phyloP scores from a whole-genome alignment of 2,888 invertebrate species.

The Ormia ochracea region DNA sequence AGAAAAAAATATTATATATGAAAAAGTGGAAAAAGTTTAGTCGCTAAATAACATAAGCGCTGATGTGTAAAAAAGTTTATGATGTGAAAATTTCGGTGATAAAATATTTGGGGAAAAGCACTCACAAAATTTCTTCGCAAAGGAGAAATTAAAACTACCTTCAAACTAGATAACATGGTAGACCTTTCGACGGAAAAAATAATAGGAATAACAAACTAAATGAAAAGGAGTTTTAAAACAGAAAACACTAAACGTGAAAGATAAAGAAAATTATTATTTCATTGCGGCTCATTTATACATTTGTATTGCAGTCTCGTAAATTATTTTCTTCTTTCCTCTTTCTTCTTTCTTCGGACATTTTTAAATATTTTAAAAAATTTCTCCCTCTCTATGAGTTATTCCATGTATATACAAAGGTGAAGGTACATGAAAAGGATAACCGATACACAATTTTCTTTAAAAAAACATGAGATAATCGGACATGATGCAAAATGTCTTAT shows the following conservation, averaged over 20 bases:
- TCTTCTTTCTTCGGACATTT: no score
- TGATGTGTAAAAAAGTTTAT: constrained; percentile 63
- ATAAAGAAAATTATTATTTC: no score
- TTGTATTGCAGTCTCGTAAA: no score
- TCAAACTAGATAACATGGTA: constrained; percentile 28
- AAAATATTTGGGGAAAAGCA: constrained; percentile 43
- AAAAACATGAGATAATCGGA: no score
- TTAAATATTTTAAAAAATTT: no score
- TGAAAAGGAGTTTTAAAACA: constrained; percentile 9
- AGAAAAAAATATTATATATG: constrained; percentile 22
- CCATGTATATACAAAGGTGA: no score
- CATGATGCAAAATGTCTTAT: no score
- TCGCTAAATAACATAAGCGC: constrained; percentile 62
- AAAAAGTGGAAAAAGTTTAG: constrained; percentile 49
- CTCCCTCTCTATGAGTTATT: no score
- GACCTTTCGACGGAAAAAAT: constrained; percentile 31
- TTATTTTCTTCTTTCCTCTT: no score
- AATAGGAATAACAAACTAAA: constrained; percentile 25
- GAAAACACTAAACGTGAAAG: constrained; percentile 25
- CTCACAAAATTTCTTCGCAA: constrained; percentile 15
- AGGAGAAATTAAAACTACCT: constrained; percentile 52
- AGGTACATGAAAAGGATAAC: no score
- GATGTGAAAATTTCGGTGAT: constrained; percentile 63
- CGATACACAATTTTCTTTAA: no score
- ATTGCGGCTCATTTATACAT: no score